These are phyloP conservation scores for Limosa lapponica DNA, from an alignment of 2,797 vertebrate species.

Conservation along the genomic window DNA sequence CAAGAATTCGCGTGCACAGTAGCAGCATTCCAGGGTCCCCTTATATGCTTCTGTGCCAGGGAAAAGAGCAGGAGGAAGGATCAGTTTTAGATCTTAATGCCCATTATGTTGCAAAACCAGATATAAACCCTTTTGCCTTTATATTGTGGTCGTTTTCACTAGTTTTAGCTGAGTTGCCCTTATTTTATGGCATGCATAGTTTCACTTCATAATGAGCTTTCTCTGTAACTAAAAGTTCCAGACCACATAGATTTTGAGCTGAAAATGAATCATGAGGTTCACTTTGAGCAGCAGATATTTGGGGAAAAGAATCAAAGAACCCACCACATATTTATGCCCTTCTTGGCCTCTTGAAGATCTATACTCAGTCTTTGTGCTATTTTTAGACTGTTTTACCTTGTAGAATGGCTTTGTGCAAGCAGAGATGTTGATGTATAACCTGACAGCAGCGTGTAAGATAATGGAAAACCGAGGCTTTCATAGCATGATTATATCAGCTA, in stretches of 20 bases:
- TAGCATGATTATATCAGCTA: constrained; percentile 21
- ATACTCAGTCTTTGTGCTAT: background rate
- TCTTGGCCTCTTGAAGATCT: background rate
- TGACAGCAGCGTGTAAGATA: background rate
- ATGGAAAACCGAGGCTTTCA: constrained; percentile 15
- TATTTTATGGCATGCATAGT: background rate
- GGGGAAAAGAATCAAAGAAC: background rate
- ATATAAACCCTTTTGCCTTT: background rate
- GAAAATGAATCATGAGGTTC: background rate
- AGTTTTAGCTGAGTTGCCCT: background rate
- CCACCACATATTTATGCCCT: background rate
- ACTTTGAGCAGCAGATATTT: background rate
- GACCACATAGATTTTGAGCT: background rate
- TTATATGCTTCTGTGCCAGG: background rate
- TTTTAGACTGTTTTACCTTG: background rate
- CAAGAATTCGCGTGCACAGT: background rate
- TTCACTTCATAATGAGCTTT: background rate
- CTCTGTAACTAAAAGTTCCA: background rate
- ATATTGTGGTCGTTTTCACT: background rate
- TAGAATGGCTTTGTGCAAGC: background rate
- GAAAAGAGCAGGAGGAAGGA: background rate
- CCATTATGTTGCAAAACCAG: background rate
- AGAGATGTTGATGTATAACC: background rate
- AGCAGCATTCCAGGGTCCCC: background rate
- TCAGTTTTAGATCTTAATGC: background rate